Evolutionary conservation across 2,797 vertebrate genomes (phyloP), one percentile per base, ranked within the genome.

Genomic region (Corythornis leucogaster): DNA sequence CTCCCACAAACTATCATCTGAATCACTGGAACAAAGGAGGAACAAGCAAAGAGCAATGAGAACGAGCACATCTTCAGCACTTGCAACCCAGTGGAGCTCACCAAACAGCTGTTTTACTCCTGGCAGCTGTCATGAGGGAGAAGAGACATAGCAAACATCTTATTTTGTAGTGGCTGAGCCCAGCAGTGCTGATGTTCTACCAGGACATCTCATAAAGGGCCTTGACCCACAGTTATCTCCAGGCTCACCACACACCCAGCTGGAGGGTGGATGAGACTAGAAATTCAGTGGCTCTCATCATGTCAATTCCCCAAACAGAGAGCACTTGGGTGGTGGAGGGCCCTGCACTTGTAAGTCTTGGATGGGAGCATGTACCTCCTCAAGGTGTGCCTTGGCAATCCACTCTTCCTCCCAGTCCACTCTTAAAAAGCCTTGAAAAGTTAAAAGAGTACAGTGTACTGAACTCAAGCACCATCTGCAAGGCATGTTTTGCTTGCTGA

Each of bases 221-320:
- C 57, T n/a, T 3, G 2, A 15, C n/a, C 46, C 12, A n/a, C 4
- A 0, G 12, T 14, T 91, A 59, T 8, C 67, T 0, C 0, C 66
- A 74, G 57, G 28, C 33, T 54, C 6, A 30, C 18, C 7, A 31
- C 26, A 6, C 1, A 1, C 59, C 42, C 55, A 61, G 54, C 21
- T 2, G 3, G 45, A 63, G 70, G 17, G 45, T 12, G 51, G 59
- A 28, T 18, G 46, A 51, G 50, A 77, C 30, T 8, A 64, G 46
- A n/a, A 40, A 33, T 45, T 59, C 3, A 3, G 38, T 30, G 33
- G 74, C 48, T 59, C 38, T 20, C 16, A 66, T 66, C 48, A 66
- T 55, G 66, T 58, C 66, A 76, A 9, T 24, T 33, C 35, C 46
- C 54, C 63, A 15, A 69, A 48, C 20, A 53, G 54, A 54, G 31